Base-by-base conservation (phyloP, 2,888 invertebrate genomes). In the Gnatocerus cornutus region DNA sequence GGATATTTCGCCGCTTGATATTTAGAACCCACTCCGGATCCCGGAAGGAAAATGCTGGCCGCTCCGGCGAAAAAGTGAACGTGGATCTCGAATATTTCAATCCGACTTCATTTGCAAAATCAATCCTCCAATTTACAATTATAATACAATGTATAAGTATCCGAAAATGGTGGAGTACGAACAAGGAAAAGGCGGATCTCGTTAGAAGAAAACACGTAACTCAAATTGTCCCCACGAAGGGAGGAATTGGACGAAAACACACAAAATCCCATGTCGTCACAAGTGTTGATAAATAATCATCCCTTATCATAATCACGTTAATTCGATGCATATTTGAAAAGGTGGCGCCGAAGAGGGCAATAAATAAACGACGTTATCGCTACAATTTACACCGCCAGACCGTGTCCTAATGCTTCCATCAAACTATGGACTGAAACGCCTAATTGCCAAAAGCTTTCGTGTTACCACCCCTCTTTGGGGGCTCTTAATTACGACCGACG, bases 401-500 rank as follows among this genome's bases (percentile, higher is more conserved):
- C 74, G 76, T 75, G 74, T 77, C 76, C 78, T 81, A 81, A 81
- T 82, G 80, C 80, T 78, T 81, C 81, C 78, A 81, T 81, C 79
- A 80, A 77, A 77, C 75, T 75, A 77, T 73, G 78, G 78, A 79
- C 77, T 81, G 80, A 79, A 81, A 82, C 82, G 77, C 78, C 81
- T 82, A 83, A 83, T 83, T 82, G 83, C 83, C 80, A 80, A 83
- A 83, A 83, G 83, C 83, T 83, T 82, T 83, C 82, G 80, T 80
- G 81, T 80, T 80, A 71, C 75, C 73, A 73, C 76, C 76, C 79
- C 80, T 78, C 71, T 76, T 69, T 71, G 78, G 81, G 80, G 80
- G 78, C 78, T 80, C 79, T 82, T 83, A 83, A 83, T 83, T 82
- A 81, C 71, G 67, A 64, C 63, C 67, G 53, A 50, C 61, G 63